Evolutionary conservation across 2,113 vertebrate genomes (phyloP).

Genomic region (Thunnus maccoyii): DNA sequence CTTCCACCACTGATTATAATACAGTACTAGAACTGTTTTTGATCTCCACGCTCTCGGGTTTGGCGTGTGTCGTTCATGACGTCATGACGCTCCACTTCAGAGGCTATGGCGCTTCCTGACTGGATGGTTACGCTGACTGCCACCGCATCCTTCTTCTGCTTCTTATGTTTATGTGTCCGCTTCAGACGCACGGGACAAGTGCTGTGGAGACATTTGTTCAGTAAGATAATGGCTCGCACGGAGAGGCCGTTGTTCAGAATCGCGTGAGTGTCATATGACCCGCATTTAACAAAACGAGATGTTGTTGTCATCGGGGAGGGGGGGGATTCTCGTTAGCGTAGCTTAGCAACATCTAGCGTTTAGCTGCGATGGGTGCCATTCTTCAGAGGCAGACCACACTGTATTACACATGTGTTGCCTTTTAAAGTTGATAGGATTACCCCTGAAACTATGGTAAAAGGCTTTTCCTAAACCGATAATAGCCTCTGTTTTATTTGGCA

Average conservation of each 20-base stretch:
- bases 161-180: constrained; percentile 75
- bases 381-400: background rate
- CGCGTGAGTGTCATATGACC: constrained; percentile 79
- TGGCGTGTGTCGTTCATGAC: background rate
- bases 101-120: constrained; percentile 82
- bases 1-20: too few species aligned
- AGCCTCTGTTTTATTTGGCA: background rate
- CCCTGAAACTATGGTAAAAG: background rate
- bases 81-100: constrained; percentile 54
- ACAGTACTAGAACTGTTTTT: too few species aligned
- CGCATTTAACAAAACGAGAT: background rate
- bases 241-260: constrained; percentile 88
- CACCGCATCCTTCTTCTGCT: constrained; percentile 69
- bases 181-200: constrained; percentile 41
- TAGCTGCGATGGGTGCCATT: background rate
- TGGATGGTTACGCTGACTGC: constrained; percentile 70
- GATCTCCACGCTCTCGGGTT: background rate
- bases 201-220: constrained; percentile 56
- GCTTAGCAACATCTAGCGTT: constrained; percentile 19
- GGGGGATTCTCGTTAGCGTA: constrained; percentile 8
- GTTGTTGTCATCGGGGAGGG: background rate
- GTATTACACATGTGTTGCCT: background rate
- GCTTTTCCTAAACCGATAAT: background rate
- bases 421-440: background rate
- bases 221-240: constrained; percentile 84